A percentile compares a stretch with the other conserved stretches of the same genome.
Conservation (phyloP, 1,140 invertebrate species). For the Atta colombica region DNA sequence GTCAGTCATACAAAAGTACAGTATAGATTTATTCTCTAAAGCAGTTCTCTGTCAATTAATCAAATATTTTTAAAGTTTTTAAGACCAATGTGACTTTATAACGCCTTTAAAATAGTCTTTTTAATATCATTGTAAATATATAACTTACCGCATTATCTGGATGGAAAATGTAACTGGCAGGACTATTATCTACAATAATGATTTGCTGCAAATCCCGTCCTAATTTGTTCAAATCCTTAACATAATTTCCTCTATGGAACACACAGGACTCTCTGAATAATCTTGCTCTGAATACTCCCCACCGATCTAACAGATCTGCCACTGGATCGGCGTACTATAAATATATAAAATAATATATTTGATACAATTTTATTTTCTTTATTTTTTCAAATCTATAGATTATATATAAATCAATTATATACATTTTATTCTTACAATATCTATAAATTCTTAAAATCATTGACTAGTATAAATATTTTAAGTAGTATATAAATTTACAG, state of each 20-base stretch:
- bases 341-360: neutral
- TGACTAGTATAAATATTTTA: neutral
- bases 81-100: neutral
- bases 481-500: neutral
- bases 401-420: too few species aligned
- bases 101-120: neutral
- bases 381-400: neutral
- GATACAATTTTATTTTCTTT: neutral
- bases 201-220: slow-evolving; percentile 98
- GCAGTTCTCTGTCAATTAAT: too few species aligned
- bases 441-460: too few species aligned
- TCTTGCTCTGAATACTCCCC: slow-evolving; percentile 98
- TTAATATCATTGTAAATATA: slow-evolving; percentile 17
- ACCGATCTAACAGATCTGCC: slow-evolving; percentile 98
- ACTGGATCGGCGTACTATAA: slow-evolving; percentile 99
- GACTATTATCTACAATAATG: slow-evolving; percentile 99
- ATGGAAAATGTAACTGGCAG: slow-evolving; percentile 99
- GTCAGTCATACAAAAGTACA: too few species aligned
- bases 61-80: too few species aligned
- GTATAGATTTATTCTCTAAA: too few species aligned
- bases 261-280: slow-evolving; percentile 99
- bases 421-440: too few species aligned
- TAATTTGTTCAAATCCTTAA: slow-evolving; percentile 99
- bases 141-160: slow-evolving; percentile 99
- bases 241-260: slow-evolving; percentile 99